Base-by-base conservation (phyloP, 2,113 vertebrate species). In the Pitta sordida region DNA sequence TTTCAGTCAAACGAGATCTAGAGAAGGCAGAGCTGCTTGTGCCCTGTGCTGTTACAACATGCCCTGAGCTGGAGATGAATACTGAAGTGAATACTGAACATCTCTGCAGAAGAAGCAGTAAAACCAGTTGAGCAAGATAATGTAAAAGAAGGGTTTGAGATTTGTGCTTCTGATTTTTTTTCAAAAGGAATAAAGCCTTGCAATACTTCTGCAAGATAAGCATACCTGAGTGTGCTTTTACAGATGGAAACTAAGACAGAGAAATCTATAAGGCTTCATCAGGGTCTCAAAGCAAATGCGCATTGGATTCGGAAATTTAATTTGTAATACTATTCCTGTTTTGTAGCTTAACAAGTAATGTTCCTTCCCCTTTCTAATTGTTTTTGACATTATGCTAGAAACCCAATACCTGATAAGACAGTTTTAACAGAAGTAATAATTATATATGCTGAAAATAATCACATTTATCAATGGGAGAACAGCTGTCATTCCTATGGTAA, bases 101-200 rank as follows among this genome's bases (percentile, higher is more conserved):
- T 75, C 52, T 86, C 64, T 82, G 43, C 58, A 71, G 65, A 88
- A 85, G 83, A 77, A 91, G 83, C 81, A 79, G 77, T 93, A 85
- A 91, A 94, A 83, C 74, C 67, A 82, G 81, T 92, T 95, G 26
- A 49, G 81, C 32, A 89, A 73, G 49, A 74, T 84, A 93, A 92
- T 9, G 23, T 56, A 68, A 81, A 63, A 79, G 29, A 63, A 83
- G 29, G 20, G 11, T 87, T 73, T 87, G 67, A 80, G 68, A 85
- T 83, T 70, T 80, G 67, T 85, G 37, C 36, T 86, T 62, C 41
- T 62, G 56, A 59, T 46, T 48, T 63, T 81, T 81, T 82, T 91
- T 56, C 21, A 3, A 62, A 84, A 91, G 37, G 14, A 80, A 34
- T 56, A 76, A 83, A 71, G 46, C n/a, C 34, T 73, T 83, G 67